Conservation (phyloP, 2,113 vertebrate genomes). For the Thinocorus orbignyianus region DNA sequence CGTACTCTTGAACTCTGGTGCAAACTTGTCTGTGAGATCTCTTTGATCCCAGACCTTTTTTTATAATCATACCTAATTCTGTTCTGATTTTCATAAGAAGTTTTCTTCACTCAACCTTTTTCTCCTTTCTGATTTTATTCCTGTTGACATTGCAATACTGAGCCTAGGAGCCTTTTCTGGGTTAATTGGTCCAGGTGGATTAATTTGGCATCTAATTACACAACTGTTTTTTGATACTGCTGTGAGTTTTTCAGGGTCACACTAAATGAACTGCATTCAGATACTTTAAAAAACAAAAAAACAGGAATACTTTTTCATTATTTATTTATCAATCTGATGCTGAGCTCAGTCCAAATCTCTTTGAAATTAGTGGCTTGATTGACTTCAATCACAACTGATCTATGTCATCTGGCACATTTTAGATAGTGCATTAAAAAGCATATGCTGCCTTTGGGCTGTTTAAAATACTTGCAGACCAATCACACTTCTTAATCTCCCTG, state of each 20-base stretch:
- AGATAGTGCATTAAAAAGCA: background rate
- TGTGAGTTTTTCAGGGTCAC: conserved; percentile 75
- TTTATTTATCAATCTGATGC: background rate
- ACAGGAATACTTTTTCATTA: conserved; percentile 11
- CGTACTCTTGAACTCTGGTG: background rate
- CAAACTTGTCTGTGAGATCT: background rate
- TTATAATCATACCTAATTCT: conserved; percentile 34
- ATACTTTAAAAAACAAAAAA: background rate
- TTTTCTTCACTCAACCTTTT: conserved; percentile 67
- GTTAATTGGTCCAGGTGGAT: conserved; percentile 85
- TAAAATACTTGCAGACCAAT: background rate
- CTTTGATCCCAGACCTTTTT: conserved; percentile 71
- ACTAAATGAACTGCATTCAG: conserved; percentile 46
- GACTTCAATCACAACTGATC: background rate
- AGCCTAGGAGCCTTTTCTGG: conserved; percentile 75
- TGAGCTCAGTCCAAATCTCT: background rate
- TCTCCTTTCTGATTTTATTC: conserved; percentile 76
- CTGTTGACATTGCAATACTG: conserved; percentile 79
- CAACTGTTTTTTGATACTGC: conserved; percentile 51
- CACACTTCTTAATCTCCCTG: background rate
- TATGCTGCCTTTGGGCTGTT: background rate
- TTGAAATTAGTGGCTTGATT: background rate
- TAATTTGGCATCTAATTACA: conserved; percentile 82
- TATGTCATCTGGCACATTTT: background rate
- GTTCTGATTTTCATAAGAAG: conserved; percentile 64